Conservation (phyloP, 1,140 invertebrate genomes). For the Leptonema lineaticorne region DNA sequence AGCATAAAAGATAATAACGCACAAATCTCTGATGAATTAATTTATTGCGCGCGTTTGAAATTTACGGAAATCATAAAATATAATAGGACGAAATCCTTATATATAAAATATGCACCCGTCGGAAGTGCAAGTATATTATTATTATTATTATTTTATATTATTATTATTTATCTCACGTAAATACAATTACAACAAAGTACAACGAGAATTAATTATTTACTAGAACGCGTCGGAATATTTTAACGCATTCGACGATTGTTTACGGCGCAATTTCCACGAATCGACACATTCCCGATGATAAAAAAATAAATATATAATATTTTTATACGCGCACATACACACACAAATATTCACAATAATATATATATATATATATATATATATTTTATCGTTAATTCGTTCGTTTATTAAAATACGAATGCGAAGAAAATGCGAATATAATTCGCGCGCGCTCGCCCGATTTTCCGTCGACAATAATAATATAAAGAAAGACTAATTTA, state of each 20-base stretch:
- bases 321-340: not conserved
- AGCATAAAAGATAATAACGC: too few relatives aligned
- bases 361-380: too few relatives aligned
- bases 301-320: not conserved
- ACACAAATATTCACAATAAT: not conserved
- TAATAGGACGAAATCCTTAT: too few relatives aligned
- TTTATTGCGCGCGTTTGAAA: too few relatives aligned
- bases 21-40: too few relatives aligned
- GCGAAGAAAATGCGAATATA: too few relatives aligned
- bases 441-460: too few relatives aligned
- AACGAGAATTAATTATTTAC: not conserved
- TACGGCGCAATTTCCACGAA: not conserved
- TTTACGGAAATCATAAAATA: too few relatives aligned
- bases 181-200: not conserved
- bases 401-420: not conserved
- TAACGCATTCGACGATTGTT: not conserved
- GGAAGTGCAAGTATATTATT: not conserved
- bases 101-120: too few relatives aligned
- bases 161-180: not conserved
- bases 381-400: not conserved
- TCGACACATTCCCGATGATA: not conserved
- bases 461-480: too few relatives aligned
- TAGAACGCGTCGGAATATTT: slow-evolving; percentile 3
- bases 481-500: too few relatives aligned
- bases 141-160: not conserved